phyloP scores from a whole-genome alignment of 1,140 invertebrate genomes.

The Anadara kagoshimensis region DNA sequence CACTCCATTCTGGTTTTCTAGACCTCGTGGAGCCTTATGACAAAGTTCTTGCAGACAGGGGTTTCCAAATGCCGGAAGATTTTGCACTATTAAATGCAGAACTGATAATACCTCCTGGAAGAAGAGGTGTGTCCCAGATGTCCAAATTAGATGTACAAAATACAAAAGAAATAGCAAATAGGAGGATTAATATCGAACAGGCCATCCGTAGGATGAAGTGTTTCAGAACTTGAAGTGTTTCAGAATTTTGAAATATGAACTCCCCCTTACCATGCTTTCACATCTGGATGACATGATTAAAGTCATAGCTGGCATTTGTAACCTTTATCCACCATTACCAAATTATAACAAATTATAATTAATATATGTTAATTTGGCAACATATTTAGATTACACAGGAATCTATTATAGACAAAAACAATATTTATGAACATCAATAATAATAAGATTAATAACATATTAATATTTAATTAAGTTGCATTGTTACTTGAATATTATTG shows the following conservation, averaged over 20 bases:
- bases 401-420: too few relatives aligned
- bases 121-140: conserved; percentile 12
- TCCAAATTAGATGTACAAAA: neutral
- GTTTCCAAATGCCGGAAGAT: conserved; percentile 56
- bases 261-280: conserved; percentile 24
- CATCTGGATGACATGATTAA: conserved; percentile 16
- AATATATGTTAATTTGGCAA: too few relatives aligned
- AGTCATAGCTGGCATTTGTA: conserved; percentile 24
- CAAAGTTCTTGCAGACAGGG: conserved; percentile 71
- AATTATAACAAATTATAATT: neutral
- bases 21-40: conserved; percentile 70
- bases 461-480: too few relatives aligned
- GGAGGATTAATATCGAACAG: conserved; percentile 10
- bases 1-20: conserved; percentile 66
- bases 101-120: conserved; percentile 10
- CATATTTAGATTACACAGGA: too few relatives aligned
- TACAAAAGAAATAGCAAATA: conserved; percentile 17
- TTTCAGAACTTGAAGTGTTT: too few relatives aligned
- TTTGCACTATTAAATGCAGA: neutral
- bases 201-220: conserved; percentile 21
- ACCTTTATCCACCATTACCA: conserved; percentile 26
- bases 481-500: too few relatives aligned
- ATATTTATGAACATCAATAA: too few relatives aligned
- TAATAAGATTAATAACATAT: too few relatives aligned
- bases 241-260: conserved; percentile 25